Evolutionary conservation across 2,888 invertebrate species (phyloP).

Genomic region (Patella caerulea): DNA sequence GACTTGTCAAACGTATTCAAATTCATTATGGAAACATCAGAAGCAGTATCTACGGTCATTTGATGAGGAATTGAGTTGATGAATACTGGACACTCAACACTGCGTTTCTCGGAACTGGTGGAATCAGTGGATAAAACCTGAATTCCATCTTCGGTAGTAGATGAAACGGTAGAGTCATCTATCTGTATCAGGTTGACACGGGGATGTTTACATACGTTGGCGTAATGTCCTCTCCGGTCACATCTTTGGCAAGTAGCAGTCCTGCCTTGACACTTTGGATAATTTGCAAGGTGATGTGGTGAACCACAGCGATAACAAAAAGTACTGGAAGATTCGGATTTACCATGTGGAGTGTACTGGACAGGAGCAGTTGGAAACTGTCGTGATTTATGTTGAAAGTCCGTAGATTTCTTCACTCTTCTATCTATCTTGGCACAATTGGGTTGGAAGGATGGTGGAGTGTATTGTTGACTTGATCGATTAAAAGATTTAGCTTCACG

Average conservation of each 20-base stretch:
- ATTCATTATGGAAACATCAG: no score
- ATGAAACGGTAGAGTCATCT: no score
- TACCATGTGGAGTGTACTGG: neutral
- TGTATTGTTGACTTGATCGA: neutral
- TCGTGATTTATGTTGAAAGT: neutral
- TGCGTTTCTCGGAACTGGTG: neutral
- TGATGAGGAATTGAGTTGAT: no score
- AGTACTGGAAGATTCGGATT: neutral
- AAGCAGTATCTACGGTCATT: no score
- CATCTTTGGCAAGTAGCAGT: neutral
- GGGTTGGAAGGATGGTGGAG: no score
- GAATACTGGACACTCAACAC: no score
- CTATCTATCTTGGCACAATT: no score
- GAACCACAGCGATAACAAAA: conserved; percentile 7
- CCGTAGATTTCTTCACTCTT: neutral
- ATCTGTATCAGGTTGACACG: neutral
- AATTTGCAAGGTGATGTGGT: neutral
- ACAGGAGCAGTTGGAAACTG: neutral
- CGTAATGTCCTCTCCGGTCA: neutral
- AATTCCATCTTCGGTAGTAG: neutral
- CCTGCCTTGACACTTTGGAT: neutral
- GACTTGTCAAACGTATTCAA: no score
- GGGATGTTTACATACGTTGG: neutral
- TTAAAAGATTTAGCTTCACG: neutral
- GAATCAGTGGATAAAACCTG: neutral